These are phyloP conservation scores for Unio pictorum DNA, from an alignment of 2,888 invertebrate genomes.

Conservation along the genomic window DNA sequence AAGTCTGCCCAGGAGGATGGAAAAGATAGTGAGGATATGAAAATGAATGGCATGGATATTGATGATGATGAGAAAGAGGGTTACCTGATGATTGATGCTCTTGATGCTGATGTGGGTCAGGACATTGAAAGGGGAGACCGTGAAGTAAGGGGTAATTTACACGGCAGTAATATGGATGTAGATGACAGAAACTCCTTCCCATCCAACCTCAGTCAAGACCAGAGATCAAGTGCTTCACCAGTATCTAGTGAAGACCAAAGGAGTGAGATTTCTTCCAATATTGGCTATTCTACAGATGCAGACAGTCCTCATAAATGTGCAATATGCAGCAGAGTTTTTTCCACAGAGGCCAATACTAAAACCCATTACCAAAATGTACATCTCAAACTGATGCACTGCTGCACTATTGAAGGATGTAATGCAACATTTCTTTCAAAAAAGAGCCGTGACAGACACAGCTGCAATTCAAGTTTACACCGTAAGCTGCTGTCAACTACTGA, in stretches of 20 bases:
- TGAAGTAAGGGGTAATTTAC: conserved; percentile 21
- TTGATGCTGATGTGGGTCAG: conserved; percentile 29
- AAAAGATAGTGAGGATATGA: conserved; percentile 21
- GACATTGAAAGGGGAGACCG: conserved; percentile 28
- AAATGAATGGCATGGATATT: conserved; percentile 29
- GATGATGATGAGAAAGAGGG: conserved; percentile 85
- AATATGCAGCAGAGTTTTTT: conserved; percentile 93
- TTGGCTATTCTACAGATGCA: conserved; percentile 90
- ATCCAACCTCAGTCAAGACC: conserved; percentile 1
- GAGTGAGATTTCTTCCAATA: conserved; percentile 30
- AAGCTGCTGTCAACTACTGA: conserved; percentile 78
- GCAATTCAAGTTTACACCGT: conserved; percentile 91
- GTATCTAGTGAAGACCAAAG: conserved; percentile 32
- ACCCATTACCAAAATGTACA: conserved; percentile 97
- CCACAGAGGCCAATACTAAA: conserved; percentile 93
- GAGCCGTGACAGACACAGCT: conserved; percentile 92
- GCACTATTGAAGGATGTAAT: conserved; percentile 94
- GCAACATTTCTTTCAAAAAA: conserved; percentile 95
- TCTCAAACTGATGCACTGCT: conserved; percentile 94
- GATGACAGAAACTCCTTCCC: conserved; percentile 6
- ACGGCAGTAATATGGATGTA: too few species aligned
- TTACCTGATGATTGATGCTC: conserved; percentile 35
- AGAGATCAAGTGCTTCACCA: conserved; percentile 16
- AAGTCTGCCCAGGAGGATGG: conserved; percentile 13
- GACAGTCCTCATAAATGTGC: conserved; percentile 93